Conservation (phyloP, 2,113 vertebrate species). For the Grammomys surdaster region DNA sequence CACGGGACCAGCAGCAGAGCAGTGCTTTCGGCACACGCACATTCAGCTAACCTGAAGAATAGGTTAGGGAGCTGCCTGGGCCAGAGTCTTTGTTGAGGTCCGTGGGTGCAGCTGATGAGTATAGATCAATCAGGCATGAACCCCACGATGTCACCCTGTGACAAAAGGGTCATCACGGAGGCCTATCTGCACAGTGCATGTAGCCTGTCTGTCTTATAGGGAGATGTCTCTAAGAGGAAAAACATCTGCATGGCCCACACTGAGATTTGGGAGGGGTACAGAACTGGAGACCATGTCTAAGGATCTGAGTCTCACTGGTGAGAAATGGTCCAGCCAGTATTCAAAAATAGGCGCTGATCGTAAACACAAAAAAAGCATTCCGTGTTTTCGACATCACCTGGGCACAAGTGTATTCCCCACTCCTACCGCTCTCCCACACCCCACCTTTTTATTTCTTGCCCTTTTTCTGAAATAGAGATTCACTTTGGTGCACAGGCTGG, state of each 20-base stretch:
- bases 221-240: not conserved
- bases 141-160: not conserved
- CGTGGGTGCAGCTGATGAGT: not conserved
- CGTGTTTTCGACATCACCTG: too few species aligned
- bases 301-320: not conserved
- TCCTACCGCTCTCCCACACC: rapidly evolving
- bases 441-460: not conserved
- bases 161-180: not conserved
- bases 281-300: not conserved
- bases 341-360: not conserved
- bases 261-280: not conserved
- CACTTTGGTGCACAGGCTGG: not conserved
- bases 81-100: not conserved
- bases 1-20: not conserved
- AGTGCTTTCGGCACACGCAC: too few species aligned
- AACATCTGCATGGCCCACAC: too few species aligned
- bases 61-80: not conserved
- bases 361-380: too few species aligned
- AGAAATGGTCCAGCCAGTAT: not conserved
- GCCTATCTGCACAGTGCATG: too few species aligned
- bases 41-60: too few species aligned
- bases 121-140: not conserved
- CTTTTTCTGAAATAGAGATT: not conserved
- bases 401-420: rapidly evolving
- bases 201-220: not conserved